A percentile compares a stretch with the other conserved stretches of the same genome.
Conservation (phyloP, 2,888 invertebrate species). For the Eupithecia abbreviata region DNA sequence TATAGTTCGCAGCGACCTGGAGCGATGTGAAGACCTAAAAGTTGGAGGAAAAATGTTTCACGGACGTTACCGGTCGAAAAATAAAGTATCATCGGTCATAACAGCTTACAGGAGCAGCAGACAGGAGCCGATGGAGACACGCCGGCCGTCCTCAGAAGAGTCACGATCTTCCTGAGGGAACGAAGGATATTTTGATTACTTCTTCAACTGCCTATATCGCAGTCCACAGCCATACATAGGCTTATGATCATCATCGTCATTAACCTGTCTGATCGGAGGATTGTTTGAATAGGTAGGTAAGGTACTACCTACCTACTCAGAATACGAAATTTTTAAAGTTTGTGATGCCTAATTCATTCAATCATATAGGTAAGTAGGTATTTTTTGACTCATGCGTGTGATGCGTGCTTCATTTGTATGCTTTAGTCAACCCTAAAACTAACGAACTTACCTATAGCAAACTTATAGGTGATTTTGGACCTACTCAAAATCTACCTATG, state of each 20-base stretch:
- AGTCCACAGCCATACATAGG: background rate
- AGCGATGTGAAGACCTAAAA: background rate
- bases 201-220: background rate
- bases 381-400: no score
- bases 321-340: background rate
- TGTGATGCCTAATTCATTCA: no score
- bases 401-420: no score
- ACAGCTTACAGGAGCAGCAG: background rate
- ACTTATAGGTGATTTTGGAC: no score
- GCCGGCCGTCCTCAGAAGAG: background rate
- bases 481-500: no score
- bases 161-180: background rate
- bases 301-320: background rate
- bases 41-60: background rate
- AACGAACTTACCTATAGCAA: no score
- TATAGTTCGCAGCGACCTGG: background rate
- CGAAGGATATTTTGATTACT: background rate
- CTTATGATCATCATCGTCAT: background rate
- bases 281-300: background rate
- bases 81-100: background rate
- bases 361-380: no score
- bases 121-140: background rate
- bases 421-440: no score
- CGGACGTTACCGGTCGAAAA: background rate
- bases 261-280: background rate